phyloP scores from a whole-genome alignment of 2,888 invertebrate genomes.

The Alviniconcha strummeri region DNA sequence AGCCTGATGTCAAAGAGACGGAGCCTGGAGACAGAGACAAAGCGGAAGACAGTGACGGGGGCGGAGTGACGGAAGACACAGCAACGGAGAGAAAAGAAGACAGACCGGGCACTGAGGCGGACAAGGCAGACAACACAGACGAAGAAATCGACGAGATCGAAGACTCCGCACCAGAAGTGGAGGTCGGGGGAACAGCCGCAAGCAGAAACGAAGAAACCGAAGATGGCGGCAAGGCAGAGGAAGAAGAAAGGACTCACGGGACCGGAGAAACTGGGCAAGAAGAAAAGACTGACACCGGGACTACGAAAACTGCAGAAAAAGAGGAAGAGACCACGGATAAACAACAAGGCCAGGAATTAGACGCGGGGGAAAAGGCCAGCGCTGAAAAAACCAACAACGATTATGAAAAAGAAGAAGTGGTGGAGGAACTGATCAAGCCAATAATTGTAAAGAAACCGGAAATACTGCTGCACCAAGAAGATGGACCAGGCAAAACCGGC shows the following conservation, averaged over 20 bases:
- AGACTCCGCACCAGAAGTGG: slow-evolving; percentile 22
- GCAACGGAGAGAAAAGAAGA: slow-evolving; percentile 1
- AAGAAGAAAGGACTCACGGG: slow-evolving; percentile 4
- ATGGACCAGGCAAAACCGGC: neutral
- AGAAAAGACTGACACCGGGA: neutral
- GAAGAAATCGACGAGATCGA: slow-evolving; percentile 30
- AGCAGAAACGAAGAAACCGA: neutral
- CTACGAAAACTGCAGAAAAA: neutral
- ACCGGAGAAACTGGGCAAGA: neutral
- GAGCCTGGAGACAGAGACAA: neutral
- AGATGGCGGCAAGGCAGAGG: neutral
- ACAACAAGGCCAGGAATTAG: neutral
- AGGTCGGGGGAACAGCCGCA: too few relatives aligned
- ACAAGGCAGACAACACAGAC: slow-evolving; percentile 23
- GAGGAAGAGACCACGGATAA: neutral
- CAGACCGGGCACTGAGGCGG: slow-evolving; percentile 13
- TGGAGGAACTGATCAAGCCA: neutral
- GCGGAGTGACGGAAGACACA: neutral
- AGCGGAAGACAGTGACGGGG: too few relatives aligned
- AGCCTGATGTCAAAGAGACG: neutral
- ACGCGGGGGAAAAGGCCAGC: neutral
- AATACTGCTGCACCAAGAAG: neutral
- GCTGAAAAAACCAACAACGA: neutral
- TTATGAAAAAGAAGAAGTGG: neutral
- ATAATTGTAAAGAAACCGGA: neutral